Evolutionary conservation across 2,797 vertebrate genomes (phyloP).

Genomic region (Thamnophis elegans): DNA sequence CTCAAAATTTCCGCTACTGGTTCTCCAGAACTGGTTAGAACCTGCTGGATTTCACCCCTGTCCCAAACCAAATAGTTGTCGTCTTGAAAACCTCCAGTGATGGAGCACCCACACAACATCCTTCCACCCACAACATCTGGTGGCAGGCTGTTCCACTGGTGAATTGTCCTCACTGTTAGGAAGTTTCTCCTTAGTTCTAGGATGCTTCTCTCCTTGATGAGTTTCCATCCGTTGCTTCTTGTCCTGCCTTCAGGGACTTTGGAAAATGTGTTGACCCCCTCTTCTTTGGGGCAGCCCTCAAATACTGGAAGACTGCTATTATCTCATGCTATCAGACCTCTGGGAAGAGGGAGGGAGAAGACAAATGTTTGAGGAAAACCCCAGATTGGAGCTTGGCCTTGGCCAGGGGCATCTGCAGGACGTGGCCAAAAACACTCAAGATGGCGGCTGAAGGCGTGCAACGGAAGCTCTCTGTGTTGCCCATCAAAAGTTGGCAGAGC

Average conservation of each 20-base stretch:
- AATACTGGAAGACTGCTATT: not conserved
- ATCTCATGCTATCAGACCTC: not conserved
- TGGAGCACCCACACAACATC: too few relatives aligned
- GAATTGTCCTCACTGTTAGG: not conserved
- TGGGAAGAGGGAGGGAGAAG: too few relatives aligned
- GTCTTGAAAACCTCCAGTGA: not conserved
- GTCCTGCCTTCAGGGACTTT: not conserved
- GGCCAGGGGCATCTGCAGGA: not conserved
- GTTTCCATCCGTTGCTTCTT: not conserved
- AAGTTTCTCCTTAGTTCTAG: not conserved
- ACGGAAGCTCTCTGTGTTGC: not conserved
- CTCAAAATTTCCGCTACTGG: too few relatives aligned
- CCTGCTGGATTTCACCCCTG: too few relatives aligned
- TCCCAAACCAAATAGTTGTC: too few relatives aligned
- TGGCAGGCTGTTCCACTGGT: not conserved
- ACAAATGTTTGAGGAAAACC: not conserved
- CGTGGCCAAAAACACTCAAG: not conserved
- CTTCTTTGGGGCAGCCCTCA: not conserved
- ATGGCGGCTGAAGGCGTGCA: not conserved
- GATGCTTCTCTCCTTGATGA: not conserved
- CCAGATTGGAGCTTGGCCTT: not conserved
- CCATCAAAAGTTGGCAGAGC: not conserved
- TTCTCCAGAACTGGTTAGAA: too few relatives aligned
- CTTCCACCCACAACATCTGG: not conserved
- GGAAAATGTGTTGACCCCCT: not conserved